These are phyloP conservation scores for Platycercus adscitus DNA, from an alignment of 2,113 vertebrate genomes.

Conservation along the genomic window DNA sequence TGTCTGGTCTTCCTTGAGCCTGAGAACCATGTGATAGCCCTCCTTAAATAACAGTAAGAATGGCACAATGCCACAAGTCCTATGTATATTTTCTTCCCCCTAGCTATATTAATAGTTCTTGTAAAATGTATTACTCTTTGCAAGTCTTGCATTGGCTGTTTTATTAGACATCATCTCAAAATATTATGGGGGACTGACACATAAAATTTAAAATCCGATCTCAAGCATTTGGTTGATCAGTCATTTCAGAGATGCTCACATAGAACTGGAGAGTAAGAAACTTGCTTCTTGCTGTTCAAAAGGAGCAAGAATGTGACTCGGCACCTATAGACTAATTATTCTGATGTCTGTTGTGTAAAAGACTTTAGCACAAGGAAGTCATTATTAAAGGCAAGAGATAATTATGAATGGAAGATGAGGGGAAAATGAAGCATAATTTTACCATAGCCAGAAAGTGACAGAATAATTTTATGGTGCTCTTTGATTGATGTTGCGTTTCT, in stretches of 20 bases:
- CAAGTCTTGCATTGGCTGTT: neutral
- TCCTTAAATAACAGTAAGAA: neutral
- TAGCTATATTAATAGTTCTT: neutral
- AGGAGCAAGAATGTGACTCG: neutral
- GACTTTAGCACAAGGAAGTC: neutral
- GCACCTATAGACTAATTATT: neutral
- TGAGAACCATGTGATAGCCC: neutral
- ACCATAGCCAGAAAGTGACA: neutral
- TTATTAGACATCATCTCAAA: neutral
- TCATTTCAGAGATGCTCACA: neutral
- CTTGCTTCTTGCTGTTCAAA: neutral
- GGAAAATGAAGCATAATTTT: neutral
- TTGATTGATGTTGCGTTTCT: neutral
- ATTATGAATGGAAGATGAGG: neutral
- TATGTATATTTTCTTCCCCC: neutral
- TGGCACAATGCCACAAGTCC: neutral
- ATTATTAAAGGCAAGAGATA: neutral
- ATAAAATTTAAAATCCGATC: neutral
- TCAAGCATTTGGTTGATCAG: neutral
- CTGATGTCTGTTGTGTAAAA: neutral
- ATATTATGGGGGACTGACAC: neutral
- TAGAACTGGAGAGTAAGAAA: neutral
- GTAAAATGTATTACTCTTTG: neutral
- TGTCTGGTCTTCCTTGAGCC: neutral
- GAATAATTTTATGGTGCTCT: neutral